phyloP scores from a whole-genome alignment of 2,797 vertebrate genomes.

The Gymnoscopelus braueri region DNA sequence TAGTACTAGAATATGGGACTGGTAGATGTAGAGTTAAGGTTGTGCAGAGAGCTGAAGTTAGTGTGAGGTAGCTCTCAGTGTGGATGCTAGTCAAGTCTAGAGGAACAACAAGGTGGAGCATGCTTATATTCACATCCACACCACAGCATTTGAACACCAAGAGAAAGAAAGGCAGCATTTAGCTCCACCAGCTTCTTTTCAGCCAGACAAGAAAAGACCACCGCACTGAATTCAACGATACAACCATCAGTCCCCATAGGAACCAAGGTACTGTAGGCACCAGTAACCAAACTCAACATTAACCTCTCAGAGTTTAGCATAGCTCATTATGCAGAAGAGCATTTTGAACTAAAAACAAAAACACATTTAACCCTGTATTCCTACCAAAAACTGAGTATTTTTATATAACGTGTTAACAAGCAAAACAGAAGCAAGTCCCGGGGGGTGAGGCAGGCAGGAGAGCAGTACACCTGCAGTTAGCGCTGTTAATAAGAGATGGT shows the following conservation, averaged over 20 bases:
- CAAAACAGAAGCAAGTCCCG: neutral
- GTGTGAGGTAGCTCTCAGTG: neutral
- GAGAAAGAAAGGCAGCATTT: neutral
- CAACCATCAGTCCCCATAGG: neutral
- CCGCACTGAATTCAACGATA: too few relatives aligned
- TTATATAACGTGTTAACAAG: neutral
- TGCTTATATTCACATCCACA: slow-evolving; percentile 85
- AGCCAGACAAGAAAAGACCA: neutral
- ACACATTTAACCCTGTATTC: too few relatives aligned
- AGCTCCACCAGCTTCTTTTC: neutral
- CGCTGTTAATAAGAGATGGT: slow-evolving; percentile 14
- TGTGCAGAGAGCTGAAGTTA: neutral
- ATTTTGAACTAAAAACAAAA: too few relatives aligned
- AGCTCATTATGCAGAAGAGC: neutral
- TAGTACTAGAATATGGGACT: too few relatives aligned
- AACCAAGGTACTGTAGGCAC: neutral
- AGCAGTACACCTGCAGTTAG: neutral
- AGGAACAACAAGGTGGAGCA: slow-evolving; percentile 77
- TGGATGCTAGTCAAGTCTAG: slow-evolving; percentile 19
- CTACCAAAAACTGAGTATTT: neutral
- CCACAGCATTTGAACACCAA: slow-evolving; percentile 27
- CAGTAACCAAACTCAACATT: too few relatives aligned
- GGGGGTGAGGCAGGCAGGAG: neutral
- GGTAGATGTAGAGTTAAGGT: neutral
- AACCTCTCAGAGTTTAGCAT: neutral